These are phyloP conservation scores for Erythrocebus patas DNA, from an alignment of 2,113 vertebrate species.

Conservation along the genomic window DNA sequence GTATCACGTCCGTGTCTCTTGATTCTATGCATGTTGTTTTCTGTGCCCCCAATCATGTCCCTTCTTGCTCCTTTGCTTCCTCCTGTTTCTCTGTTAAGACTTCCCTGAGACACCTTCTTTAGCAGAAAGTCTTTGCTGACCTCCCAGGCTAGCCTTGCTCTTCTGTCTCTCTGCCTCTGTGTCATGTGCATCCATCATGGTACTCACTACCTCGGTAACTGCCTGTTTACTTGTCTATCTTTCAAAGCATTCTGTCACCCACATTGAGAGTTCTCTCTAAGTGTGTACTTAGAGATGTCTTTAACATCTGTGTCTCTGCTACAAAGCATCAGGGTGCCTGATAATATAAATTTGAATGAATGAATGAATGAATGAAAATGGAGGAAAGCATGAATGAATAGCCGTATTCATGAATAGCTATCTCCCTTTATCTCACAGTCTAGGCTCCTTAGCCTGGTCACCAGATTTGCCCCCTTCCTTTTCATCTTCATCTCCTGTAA, in stretches of 20 bases:
- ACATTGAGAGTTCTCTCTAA: not conserved
- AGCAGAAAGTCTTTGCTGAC: not conserved
- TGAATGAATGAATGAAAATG: too few species aligned
- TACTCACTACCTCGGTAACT: not conserved
- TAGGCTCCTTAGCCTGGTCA: not conserved
- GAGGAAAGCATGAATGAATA: not conserved
- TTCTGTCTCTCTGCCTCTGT: not conserved
- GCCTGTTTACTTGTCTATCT: not conserved
- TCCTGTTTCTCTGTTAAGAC: not conserved
- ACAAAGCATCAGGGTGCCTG: not conserved
- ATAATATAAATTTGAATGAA: not conserved
- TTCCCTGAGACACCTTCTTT: not conserved
- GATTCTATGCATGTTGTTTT: not conserved
- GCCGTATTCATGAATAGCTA: not conserved
- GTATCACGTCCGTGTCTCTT: not conserved
- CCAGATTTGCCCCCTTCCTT: not conserved
- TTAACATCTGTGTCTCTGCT: not conserved
- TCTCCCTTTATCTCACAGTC: not conserved
- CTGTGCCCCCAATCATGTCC: not conserved
- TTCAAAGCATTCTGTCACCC: not conserved
- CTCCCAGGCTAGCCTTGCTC: not conserved
- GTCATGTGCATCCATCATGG: not conserved
- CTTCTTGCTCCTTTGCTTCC: not conserved
- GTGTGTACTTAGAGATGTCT: not conserved
- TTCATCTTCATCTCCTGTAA: not conserved